Percentiles rank a stretch among this genome's conserved stretches.
These are phyloP conservation scores for Euschistus heros DNA, from an alignment of 1,140 invertebrate species.

Conservation along the genomic window DNA sequence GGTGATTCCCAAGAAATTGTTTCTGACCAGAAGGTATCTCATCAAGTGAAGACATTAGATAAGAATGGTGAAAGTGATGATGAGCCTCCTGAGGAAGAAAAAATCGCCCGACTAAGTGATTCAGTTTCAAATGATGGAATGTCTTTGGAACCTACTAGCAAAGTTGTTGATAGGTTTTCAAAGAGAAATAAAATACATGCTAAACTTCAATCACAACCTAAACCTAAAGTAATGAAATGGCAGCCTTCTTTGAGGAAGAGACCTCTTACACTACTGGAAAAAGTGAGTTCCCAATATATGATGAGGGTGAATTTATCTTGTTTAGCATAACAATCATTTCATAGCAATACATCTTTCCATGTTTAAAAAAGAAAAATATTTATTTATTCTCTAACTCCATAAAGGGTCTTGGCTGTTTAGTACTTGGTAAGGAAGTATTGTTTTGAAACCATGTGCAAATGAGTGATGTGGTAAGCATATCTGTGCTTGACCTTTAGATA, in stretches of 20 bases:
- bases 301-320: too few species aligned
- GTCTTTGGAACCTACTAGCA: neutral
- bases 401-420: too few species aligned
- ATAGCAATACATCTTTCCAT: too few species aligned
- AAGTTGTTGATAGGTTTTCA: neutral
- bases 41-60: neutral
- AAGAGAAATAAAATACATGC: neutral
- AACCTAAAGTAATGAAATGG: neutral
- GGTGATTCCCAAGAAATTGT: neutral
- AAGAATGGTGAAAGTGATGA: neutral
- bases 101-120: neutral
- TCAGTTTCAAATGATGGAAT: neutral
- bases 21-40: neutral
- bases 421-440: too few species aligned
- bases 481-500: too few species aligned
- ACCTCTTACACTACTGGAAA: conserved; percentile 10
- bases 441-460: too few species aligned
- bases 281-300: neutral
- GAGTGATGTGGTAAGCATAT: too few species aligned
- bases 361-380: too few species aligned
- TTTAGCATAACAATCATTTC: too few species aligned
- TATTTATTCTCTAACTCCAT: too few species aligned
- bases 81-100: neutral
- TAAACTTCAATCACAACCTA: neutral
- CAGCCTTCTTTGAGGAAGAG: neutral